Base-by-base conservation (phyloP, 2,113 vertebrate genomes). In the Pyrgilauda ruficollis region DNA sequence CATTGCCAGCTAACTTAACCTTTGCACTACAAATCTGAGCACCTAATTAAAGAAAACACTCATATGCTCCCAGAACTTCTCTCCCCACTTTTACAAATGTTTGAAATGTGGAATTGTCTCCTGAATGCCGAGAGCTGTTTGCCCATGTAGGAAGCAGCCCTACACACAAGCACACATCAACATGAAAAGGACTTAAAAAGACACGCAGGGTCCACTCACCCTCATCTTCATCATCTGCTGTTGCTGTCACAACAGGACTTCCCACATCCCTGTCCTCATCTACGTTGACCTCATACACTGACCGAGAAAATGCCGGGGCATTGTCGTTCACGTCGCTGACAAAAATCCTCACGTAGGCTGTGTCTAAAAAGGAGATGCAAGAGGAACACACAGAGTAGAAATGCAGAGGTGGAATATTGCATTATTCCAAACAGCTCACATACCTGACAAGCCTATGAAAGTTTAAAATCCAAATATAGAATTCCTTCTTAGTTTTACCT, bases 281-380 rank as follows among this genome's bases (percentile, higher is more conserved):
- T 95, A 99, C 62, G 77, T 98, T 99, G 94, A 98, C 97, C 88
- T 99, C 98, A 39, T 99, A 99, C 62, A 97, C 93, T 1, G 97
- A 59, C 52, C 61, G 98, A 73, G 98, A 97, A 93, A 99, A 99
- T 3, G 95, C 95, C 0, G 99, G 99, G 4, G 98, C 97, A 7
- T 99, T 99, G 98, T 99, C 99, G 26, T 99, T 99, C 37, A 99
- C 97, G 43, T 99, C 99, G 1, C 98, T 98, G 91, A 99, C 89
- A 77, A 98, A 98, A 97, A 99, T 97, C 95, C 99, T 97, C 87
- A 99, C 95, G 6, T 98, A 99, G 63, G 98, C 98, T 10, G 98
- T 98, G 97, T 99, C 99, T 99, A 64, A 64, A 73, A 43, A 91
- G 77, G 44, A 96, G 33, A 91, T 13, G 37, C 20, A 84, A 84